These are phyloP conservation scores for Leiothrix lutea DNA, from an alignment of 2,113 vertebrate genomes.

Conservation along the genomic window DNA sequence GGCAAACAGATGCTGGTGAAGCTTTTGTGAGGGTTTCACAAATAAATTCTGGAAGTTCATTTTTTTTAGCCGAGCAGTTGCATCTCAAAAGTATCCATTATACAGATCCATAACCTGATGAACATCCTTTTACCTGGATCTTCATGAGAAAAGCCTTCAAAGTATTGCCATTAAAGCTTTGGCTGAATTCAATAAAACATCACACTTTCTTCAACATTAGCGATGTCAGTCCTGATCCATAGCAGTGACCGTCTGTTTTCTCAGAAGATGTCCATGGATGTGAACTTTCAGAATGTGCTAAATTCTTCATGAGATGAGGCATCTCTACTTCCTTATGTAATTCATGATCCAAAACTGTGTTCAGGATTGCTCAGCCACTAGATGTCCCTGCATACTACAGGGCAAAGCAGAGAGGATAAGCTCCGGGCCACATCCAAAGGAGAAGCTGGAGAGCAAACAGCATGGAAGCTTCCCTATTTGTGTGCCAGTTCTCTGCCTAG, in stretches of 20 bases:
- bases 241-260: neutral
- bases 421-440: neutral
- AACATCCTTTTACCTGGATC: neutral
- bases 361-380: constrained; percentile 42
- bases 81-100: neutral
- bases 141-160: neutral
- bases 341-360: neutral
- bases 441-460: neutral
- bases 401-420: neutral
- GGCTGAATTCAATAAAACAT: neutral
- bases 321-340: neutral
- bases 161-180: neutral
- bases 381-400: constrained; percentile 36
- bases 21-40: neutral
- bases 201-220: neutral
- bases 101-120: neutral
- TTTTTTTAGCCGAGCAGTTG: neutral
- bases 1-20: neutral
- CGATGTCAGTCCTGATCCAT: neutral
- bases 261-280: neutral
- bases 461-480: neutral
- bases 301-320: neutral
- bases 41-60: neutral
- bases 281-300: neutral
- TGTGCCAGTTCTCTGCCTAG: neutral